Base-by-base conservation (phyloP, 1,140 invertebrate species). In the Listronotus oregonensis region DNA sequence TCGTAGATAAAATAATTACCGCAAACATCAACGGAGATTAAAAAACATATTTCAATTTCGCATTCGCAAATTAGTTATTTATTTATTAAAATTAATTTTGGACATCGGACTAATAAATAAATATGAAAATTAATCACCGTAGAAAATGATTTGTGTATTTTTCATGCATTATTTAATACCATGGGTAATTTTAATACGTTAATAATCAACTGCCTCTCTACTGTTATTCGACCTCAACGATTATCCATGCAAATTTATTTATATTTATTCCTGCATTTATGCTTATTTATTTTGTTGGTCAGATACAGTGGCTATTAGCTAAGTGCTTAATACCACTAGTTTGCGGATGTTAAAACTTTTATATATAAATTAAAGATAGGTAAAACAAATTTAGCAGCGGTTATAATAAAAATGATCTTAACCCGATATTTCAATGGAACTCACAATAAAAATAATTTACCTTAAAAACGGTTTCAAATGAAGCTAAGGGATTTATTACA, bases 21-120 rank as follows among this genome's bases (percentile, higher is more conserved):
- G 54, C 50, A 56, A 56, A 56, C 39, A 21, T 56, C 21, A 15
- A 3, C 8, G 34, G 14, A 12, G 14, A 17, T 17, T 42, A 15
- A 46, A 43, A 42, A 44, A 27, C 55, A 31, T 31, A 57, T 46
- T 44, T 57, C 9, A 44, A 57, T 44, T 57, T 31, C 8, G 17
- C 11, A 12, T 44, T 44, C 21, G 39, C 18, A 32, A 44, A 43
- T 57, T 44, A 15, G 12, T 52, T 62, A 52, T 62, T 62, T 51
- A 62, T 62, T 62, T 62, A 62, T 62, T 39, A 15, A 52, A 62
- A 62, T 62, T 42, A 62, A 62, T 62, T 62, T 52, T 12, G 18
- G 47, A 42, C 40, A 52, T 62, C 49, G 37, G 39, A 17, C 32
- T 52, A 52, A 52, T 62, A 62, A 62, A 62, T 62, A 62, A 62